Evolutionary conservation across 2,888 invertebrate species (phyloP), one percentile per base, ranked within the genome.

Genomic region (Cactoblastis cactorum): DNA sequence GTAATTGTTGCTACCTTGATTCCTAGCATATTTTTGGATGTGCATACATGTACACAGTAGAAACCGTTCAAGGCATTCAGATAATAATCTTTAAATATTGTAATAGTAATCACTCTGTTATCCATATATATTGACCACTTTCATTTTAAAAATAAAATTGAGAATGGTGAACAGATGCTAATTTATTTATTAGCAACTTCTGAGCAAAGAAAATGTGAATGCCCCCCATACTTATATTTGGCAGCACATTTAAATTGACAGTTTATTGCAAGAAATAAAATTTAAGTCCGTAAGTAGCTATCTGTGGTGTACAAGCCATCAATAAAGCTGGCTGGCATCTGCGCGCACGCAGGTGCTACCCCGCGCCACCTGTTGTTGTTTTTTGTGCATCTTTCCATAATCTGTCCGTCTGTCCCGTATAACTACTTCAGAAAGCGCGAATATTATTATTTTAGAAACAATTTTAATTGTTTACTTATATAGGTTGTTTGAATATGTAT

Each of bases 361-460:
- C 50, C 49, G 53, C 58, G 68, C 63, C 85, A 86, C 84, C 85
- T 86, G 85, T 83, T 83, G 70, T 67, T 63, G 68, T 77, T 85
- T 84, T 83, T 82, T 81, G 69, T 72, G 50, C 60, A 62, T 52
- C 61, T 67, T 70, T 65, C 65, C 60, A 56, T 51, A 54, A 59
- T 59, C 62, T 58, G 58, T 53, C 52, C 55, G 58, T 59, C 62
- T 58, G 58, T 53, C 52, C 55, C 57, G 56, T 57, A 55, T 54
- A 28, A 32, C 15, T 51, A 56, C 47, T 59, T 61, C 56, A 55
- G 48, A 49, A 58, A 56, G 56, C 54, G 55, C 58, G 63, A 32
- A 65, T 58, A 54, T 28, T 53, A 51, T 56, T 39, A 50, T 52
- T 38, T 18, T 18, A 38, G 38, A 11, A 18, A 15, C 38, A 52